Evolutionary conservation across 2,888 invertebrate species (phyloP).

Genomic region (Calephelis perditalis): DNA sequence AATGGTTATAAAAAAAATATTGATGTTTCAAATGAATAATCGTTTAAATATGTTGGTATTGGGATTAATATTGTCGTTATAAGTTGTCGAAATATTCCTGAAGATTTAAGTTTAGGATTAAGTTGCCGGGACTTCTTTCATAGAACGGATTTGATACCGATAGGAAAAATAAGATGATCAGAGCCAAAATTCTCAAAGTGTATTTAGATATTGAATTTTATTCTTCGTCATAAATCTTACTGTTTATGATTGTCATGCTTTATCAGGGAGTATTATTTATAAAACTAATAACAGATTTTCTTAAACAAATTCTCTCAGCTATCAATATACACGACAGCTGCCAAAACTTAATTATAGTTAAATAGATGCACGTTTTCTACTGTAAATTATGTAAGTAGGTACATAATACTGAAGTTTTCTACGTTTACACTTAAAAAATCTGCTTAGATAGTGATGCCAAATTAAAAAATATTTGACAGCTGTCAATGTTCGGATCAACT

Average conservation of each 20-base stretch:
- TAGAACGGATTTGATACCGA: background rate
- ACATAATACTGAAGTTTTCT: background rate
- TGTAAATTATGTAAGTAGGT: no score
- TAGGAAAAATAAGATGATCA: background rate
- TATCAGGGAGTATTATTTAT: no score
- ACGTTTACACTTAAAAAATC: slow-evolving; percentile 14
- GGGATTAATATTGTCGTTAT: no score
- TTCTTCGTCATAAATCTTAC: no score
- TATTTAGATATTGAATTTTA: no score
- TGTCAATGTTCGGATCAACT: slow-evolving; percentile 13
- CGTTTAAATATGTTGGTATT: background rate
- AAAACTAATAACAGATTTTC: no score
- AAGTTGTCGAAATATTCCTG: no score
- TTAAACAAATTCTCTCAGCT: background rate
- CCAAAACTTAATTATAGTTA: slow-evolving; percentile 11
- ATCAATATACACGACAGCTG: slow-evolving; percentile 19
- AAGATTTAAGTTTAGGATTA: no score
- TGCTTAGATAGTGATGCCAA: slow-evolving; percentile 25
- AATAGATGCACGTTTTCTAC: background rate
- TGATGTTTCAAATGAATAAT: no score
- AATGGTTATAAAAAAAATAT: background rate
- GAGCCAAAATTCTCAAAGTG: no score
- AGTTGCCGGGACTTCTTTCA: no score
- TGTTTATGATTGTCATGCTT: no score
- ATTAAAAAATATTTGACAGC: slow-evolving; percentile 19